Conservation (phyloP, 1,140 invertebrate species). For the Laupala kohalensis region DNA sequence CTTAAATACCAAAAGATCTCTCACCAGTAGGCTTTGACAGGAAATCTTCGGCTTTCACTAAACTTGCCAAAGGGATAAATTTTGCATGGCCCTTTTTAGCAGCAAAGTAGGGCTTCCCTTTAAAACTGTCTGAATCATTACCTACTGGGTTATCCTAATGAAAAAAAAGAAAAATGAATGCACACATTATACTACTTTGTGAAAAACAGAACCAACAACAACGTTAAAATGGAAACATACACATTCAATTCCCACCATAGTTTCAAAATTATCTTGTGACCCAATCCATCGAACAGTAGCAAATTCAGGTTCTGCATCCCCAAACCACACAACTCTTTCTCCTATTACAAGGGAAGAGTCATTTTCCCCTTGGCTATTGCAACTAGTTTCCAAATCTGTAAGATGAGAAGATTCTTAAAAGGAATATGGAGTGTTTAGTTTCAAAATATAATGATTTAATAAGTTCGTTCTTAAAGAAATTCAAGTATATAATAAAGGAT, state of each 20-base stretch:
- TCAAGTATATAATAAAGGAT: no score
- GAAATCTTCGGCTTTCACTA: slow-evolving; percentile 8
- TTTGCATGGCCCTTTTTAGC: neutral
- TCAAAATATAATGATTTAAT: no score
- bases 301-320: neutral
- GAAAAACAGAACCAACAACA: neutral
- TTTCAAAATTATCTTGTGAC: neutral
- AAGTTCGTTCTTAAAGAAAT: no score
- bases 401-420: no score
- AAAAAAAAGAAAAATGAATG: neutral
- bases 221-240: neutral
- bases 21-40: neutral
- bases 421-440: no score
- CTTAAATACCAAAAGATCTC: no score
- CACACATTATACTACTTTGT: neutral
- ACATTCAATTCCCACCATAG: slow-evolving; percentile 6
- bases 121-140: neutral
- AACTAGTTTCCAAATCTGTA: slow-evolving; percentile 3
- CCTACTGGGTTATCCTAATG: slow-evolving; percentile 4
- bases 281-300: slow-evolving; percentile 7
- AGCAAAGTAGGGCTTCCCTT: neutral
- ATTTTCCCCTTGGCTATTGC: neutral
- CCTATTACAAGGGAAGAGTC: neutral
- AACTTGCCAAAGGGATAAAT: slow-evolving; percentile 3
- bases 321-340: slow-evolving; percentile 8